phyloP scores from a whole-genome alignment of 1,140 invertebrate species.

The Thaumetopoea pityocampa region DNA sequence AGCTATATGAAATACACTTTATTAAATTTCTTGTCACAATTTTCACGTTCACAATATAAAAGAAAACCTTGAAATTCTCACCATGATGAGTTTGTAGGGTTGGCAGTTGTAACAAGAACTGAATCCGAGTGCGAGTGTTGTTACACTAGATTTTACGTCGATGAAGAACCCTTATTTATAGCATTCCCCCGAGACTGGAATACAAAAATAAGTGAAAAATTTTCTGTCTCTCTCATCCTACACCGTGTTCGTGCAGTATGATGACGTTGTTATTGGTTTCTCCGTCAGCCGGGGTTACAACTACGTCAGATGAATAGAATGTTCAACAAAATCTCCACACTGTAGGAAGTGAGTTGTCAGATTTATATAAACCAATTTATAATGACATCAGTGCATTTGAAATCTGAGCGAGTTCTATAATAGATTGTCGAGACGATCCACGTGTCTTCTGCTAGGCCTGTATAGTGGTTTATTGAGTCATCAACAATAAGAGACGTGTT shows the following conservation, averaged over 20 bases:
- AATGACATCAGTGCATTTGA: conserved; percentile 1
- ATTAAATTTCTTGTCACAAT: conserved; percentile 11
- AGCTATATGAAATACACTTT: too few relatives aligned
- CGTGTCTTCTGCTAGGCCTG: background rate
- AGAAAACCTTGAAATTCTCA: conserved; percentile 39
- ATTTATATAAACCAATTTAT: conserved; percentile 18
- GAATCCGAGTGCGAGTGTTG: conserved; percentile 71
- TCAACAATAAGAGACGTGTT: too few relatives aligned
- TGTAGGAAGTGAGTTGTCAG: conserved; percentile 23
- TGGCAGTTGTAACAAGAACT: conserved; percentile 67
- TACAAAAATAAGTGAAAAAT: conserved; percentile 71
- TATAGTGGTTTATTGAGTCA: too few relatives aligned
- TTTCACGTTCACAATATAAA: conserved; percentile 12
- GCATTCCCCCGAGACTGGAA: conserved; percentile 51
- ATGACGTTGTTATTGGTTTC: conserved; percentile 37
- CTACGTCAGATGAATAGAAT: conserved; percentile 39
- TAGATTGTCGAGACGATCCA: conserved; percentile 4
- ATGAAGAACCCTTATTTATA: conserved; percentile 69
- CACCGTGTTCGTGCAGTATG: conserved; percentile 24
- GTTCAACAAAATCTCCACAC: conserved; percentile 18
- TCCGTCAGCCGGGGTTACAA: conserved; percentile 30
- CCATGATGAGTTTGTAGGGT: conserved; percentile 55
- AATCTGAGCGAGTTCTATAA: conserved; percentile 5
- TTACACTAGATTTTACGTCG: conserved; percentile 66
- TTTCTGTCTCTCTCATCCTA: conserved; percentile 47